Percentiles rank a stretch among this genome's conserved stretches.
Conservation (phyloP, 2,113 vertebrate species). For the Piprites chloris region DNA sequence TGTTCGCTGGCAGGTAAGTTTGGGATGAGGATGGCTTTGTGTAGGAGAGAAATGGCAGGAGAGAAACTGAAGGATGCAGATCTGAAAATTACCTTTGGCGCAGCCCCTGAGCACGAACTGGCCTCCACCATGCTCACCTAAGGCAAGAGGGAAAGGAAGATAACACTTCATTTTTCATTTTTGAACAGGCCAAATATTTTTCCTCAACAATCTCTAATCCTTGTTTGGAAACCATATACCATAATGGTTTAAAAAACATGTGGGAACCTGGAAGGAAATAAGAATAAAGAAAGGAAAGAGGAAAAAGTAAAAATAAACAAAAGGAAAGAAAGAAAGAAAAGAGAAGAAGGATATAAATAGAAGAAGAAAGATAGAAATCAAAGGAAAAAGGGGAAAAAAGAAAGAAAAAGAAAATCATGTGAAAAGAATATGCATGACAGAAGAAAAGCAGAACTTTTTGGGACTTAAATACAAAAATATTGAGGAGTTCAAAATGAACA, state of each 20-base stretch:
- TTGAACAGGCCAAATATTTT: not conserved
- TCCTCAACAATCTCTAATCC: not conserved
- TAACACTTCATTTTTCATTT: not conserved
- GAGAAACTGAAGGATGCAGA: fast-evolving
- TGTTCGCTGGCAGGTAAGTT: not conserved
- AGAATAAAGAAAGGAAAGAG: not conserved
- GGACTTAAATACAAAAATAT: not conserved
- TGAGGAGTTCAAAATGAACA: not conserved
- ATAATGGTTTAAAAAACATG: not conserved
- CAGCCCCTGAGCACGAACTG: fast-evolving
- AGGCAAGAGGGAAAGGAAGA: not conserved
- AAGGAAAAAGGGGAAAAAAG: not conserved
- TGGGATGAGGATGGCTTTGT: not conserved
- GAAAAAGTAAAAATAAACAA: not conserved
- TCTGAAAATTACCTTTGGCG: not conserved
- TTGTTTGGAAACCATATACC: not conserved
- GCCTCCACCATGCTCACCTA: not conserved
- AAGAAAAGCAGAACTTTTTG: not conserved
- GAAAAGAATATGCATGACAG: not conserved
- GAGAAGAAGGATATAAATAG: fast-evolving
- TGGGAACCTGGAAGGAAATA: not conserved
- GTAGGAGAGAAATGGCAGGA: no score
- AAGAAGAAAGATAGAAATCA: not conserved
- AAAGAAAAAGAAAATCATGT: not conserved
- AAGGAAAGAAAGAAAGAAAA: not conserved